Base-by-base conservation (phyloP, 2,797 vertebrate species). In the Euphonia xanthogaster region DNA sequence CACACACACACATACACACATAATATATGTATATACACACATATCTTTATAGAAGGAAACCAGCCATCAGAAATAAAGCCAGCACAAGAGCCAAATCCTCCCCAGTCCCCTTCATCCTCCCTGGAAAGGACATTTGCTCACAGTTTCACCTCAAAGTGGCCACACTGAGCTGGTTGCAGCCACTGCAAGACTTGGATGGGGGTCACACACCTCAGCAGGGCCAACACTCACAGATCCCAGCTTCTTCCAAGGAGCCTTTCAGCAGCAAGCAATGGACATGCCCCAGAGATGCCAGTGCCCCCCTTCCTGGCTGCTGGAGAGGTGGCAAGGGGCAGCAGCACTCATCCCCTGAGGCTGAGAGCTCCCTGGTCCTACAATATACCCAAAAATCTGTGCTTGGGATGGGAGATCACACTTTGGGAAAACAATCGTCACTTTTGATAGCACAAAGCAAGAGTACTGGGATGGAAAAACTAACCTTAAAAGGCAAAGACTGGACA, bases 401-500 rank as follows among this genome's bases (percentile, higher is more conserved):
- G 47, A 76, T 10, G 14, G 45, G 33, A 82, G 68, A 71, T 24
- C n/a, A 40, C 0, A 3, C 68, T 73, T 79, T 7, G 23, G 31
- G 61, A 86, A 89, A 89, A 50, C 16, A 87, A 81, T 57, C 68
- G 80, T 27, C 37, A 31, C 66, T 86, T 91, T 44, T 54, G 72
- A 82, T 40, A 74, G 72, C 65, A 88, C 53, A 88, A 92, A 94
- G 68, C 61, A 88, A 30, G 55, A 94, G 75, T 75, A 79, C 47
- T 44, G 68, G 31, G 75, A 83, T 86, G 62, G 66, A 93, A 75
- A 92, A 94, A 76, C 58, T 75, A 94, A 91, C 87, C 95, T 94
- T 94, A 94, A 94, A 94, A 95, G 90, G 94, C 79, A 95, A 94
- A 91, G 87, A 67, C 79, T 58, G 85, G 90, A 86, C 79, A 72